Conservation (phyloP, 2,888 invertebrate genomes). For the Apodemia mormo region DNA sequence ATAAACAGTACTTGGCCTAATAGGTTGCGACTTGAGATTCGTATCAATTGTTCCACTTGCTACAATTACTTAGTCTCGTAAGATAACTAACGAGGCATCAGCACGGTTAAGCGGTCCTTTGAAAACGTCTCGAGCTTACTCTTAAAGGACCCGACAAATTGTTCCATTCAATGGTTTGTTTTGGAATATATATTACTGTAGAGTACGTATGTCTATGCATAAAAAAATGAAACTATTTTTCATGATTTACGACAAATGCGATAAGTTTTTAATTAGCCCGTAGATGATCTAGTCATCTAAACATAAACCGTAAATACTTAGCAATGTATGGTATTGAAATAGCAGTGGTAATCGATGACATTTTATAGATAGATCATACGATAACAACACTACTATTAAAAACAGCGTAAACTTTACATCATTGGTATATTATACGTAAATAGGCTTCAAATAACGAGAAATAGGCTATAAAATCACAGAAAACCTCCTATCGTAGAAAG, state of each 20-base stretch:
- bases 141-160: conserved; percentile 74
- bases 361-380: no score
- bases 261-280: no score
- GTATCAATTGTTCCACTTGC: conserved; percentile 32
- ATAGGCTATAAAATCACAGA: no score
- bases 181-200: conserved; percentile 22
- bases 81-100: conserved; percentile 77
- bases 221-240: not conserved
- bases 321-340: no score
- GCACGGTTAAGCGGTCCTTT: conserved; percentile 61
- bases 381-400: no score
- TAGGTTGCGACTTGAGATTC: conserved; percentile 36
- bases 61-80: conserved; percentile 69
- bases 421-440: no score
- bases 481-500: no score
- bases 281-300: no score
- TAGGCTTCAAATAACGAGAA: no score
- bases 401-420: no score
- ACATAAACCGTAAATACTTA: no score
- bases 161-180: conserved; percentile 65
- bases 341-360: no score
- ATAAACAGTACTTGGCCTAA: conserved; percentile 2
- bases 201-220: not conserved
- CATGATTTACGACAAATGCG: not conserved
- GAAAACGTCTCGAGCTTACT: conserved; percentile 60